Evolutionary conservation across 2,113 vertebrate species (phyloP).

Genomic region (Hippocampus zosterae): DNA sequence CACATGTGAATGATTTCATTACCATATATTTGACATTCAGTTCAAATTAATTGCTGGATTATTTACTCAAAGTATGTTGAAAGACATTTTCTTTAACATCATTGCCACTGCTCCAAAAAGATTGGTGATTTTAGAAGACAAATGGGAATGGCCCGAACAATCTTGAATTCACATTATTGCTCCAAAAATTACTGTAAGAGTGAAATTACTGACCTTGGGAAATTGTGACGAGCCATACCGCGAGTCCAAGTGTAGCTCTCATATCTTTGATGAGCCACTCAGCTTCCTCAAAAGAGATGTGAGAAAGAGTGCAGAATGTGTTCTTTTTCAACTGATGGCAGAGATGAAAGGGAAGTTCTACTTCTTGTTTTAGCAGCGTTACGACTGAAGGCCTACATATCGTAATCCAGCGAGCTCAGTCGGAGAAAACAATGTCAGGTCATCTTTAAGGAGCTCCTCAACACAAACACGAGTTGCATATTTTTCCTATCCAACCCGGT

Average conservation of each 20-base stretch:
- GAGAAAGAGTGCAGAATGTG: background rate
- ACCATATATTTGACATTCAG: background rate
- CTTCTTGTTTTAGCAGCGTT: background rate
- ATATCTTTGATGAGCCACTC: background rate
- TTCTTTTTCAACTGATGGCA: background rate
- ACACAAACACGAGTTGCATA: background rate
- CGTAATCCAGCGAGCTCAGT: background rate
- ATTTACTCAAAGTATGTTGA: background rate
- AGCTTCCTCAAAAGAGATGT: background rate
- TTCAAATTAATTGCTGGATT: background rate
- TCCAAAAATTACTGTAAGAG: background rate
- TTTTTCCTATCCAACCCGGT: background rate
- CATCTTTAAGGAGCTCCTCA: background rate
- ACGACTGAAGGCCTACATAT: background rate
- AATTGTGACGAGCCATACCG: background rate
- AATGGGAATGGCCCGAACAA: background rate
- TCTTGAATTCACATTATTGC: background rate
- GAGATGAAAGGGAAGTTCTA: constrained; percentile 1
- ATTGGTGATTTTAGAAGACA: background rate
- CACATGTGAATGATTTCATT: background rate
- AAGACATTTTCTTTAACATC: background rate
- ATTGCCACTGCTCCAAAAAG: background rate
- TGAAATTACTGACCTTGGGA: background rate
- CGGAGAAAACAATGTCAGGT: background rate
- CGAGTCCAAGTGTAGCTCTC: background rate